Conservation (phyloP, 1,140 invertebrate genomes). For the Drosophila grimshawi region DNA sequence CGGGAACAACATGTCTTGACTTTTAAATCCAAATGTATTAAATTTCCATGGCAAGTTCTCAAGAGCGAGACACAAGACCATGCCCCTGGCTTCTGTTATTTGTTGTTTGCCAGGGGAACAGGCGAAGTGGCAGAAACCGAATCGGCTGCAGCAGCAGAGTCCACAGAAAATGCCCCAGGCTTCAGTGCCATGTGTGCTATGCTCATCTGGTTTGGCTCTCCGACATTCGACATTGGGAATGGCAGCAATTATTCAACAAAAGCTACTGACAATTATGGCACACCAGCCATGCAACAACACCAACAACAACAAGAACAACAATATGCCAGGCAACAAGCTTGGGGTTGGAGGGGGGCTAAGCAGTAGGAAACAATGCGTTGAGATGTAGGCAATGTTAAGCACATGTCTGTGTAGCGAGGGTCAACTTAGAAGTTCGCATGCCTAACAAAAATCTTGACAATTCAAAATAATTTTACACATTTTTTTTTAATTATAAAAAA, state of each 20-base stretch:
- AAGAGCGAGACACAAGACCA: slow-evolving; percentile 35
- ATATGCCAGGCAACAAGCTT: slow-evolving; percentile 15
- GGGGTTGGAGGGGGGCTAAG: not conserved
- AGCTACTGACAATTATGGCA: slow-evolving; percentile 81
- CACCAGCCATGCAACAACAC: slow-evolving; percentile 64
- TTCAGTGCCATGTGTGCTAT: slow-evolving; percentile 27
- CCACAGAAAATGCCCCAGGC: slow-evolving; percentile 43
- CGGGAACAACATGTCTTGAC: slow-evolving; percentile 74
- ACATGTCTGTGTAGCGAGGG: slow-evolving; percentile 27
- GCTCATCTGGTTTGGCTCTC: slow-evolving; percentile 54
- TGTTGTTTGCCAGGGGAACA: slow-evolving; percentile 33
- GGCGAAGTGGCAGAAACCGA: not conserved
- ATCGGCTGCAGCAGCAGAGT: slow-evolving; percentile 6
- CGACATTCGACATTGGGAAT: slow-evolving; percentile 77
- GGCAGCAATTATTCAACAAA: slow-evolving; percentile 81
- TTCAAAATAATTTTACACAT: not conserved
- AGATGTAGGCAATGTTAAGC: slow-evolving; percentile 6
- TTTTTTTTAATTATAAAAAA: too few relatives aligned
- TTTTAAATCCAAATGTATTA: slow-evolving; percentile 83
- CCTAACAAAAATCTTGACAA: slow-evolving; percentile 4
- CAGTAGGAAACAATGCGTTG: not conserved
- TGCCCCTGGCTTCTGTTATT: slow-evolving; percentile 40
- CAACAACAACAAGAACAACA: too few relatives aligned
- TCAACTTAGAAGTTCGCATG: slow-evolving; percentile 13
- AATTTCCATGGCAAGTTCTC: slow-evolving; percentile 63